phyloP scores from a whole-genome alignment of 1,140 invertebrate species.

The Sogatella furcifera region DNA sequence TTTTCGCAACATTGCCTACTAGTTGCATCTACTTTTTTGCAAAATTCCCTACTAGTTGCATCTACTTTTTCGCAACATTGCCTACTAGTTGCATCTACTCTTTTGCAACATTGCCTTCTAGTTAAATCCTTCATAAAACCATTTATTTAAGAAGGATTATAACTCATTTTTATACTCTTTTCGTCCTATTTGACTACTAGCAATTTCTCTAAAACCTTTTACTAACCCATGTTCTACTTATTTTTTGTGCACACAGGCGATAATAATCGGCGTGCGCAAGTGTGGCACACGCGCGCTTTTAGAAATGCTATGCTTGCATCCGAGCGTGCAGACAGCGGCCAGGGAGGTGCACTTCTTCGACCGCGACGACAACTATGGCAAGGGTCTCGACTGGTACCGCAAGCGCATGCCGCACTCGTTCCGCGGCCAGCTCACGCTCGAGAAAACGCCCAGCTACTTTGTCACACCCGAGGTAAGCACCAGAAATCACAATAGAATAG shows the following conservation, averaged over 20 bases:
- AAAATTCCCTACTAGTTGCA: too few relatives aligned
- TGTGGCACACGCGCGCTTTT: constrained; percentile 86
- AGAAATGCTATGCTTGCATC: constrained; percentile 90
- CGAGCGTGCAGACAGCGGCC: constrained; percentile 81
- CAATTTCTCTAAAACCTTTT: neutral
- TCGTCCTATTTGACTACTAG: neutral
- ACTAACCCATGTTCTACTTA: neutral
- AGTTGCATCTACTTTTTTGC: too few relatives aligned
- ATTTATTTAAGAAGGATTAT: too few relatives aligned
- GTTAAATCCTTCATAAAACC: too few relatives aligned
- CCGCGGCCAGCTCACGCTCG: constrained; percentile 84
- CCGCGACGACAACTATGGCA: constrained; percentile 78
- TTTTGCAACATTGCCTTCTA: too few relatives aligned
- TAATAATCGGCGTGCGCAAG: constrained; percentile 90
- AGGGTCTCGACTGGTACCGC: constrained; percentile 86
- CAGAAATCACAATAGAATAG: too few relatives aligned
- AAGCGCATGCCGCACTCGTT: constrained; percentile 87
- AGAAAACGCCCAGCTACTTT: constrained; percentile 96
- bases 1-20: too few relatives aligned
- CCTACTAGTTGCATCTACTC: too few relatives aligned
- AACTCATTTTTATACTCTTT: too few relatives aligned
- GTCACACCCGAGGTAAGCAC: constrained; percentile 84
- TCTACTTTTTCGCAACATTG: too few relatives aligned
- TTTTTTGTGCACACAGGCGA: constrained; percentile 54
- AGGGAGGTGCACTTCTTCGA: constrained; percentile 94